Base-by-base conservation (phyloP, 2,888 invertebrate genomes). In the Cyclophora albipunctata region DNA sequence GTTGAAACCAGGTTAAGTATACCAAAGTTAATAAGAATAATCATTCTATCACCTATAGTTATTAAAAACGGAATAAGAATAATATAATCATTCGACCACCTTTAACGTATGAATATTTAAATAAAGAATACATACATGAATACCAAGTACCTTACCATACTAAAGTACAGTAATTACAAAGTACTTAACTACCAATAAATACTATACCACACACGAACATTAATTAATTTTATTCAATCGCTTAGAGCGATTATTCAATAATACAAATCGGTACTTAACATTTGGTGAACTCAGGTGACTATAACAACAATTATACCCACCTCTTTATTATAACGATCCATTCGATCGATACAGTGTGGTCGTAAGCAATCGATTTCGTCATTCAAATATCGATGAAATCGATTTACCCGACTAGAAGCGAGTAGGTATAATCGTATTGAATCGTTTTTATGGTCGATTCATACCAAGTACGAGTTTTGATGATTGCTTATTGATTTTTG, bases 371-470 rank as follows among this genome's bases (percentile, higher is more conserved):
- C 68, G 68, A 70, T 76, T 77, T 72, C 73, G 66, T 76, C 75
- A 76, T 79, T 77, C 60, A 57, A 69, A 58, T 48, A 45, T 54
- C 51, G 55, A 55, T 53, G 68, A 71, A 75, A 78, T 77, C 80
- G 78, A 76, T 80, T 78, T 70, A 76, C 68, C 63, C 59, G 64
- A 67, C 66, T 73, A 69, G 72, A 71, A 74, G 75, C 71, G 71
- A 71, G 73, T 57, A 60, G 51, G 56, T 69, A 72, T 77, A 75
- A 78, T 73, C 73, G 73, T 67, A 69, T 59, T 63, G 69, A 79
- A 80, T 80, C 71, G 78, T 60, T 78, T 80, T 78, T 79, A 81
- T 76, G 61, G 69, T 58, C 80, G 63, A 78, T 78, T 73, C 68
- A 72, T 79, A 72, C 76, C 65, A 69, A 67, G 48, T 53, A 43